Conservation (phyloP, 2,113 vertebrate genomes). For the Actenoides hombroni region DNA sequence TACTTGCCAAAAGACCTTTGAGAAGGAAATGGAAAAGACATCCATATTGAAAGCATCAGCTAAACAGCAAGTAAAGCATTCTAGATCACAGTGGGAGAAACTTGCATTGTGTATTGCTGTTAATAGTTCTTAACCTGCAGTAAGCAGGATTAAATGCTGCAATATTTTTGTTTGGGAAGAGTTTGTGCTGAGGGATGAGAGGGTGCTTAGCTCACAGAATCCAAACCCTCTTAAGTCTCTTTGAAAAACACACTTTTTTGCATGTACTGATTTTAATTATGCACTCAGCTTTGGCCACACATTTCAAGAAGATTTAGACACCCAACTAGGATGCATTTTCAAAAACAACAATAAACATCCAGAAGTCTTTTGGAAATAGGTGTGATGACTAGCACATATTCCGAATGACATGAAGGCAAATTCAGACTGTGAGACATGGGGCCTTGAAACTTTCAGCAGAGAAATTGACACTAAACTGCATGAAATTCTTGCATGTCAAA, state of each 20-base stretch:
- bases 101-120: not conserved
- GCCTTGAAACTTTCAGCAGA: not conserved
- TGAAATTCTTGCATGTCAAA: not conserved
- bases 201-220: not conserved
- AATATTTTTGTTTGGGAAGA: not conserved
- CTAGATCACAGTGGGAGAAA: not conserved
- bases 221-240: not conserved
- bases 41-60: not conserved
- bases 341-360: not conserved
- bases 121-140: not conserved
- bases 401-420: not conserved
- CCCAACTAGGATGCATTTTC: not conserved
- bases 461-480: not conserved
- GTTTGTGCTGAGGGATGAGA: not conserved
- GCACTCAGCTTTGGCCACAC: not conserved
- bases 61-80: not conserved
- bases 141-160: not conserved
- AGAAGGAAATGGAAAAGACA: not conserved
- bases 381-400: not conserved
- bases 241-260: not conserved
- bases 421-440: not conserved
- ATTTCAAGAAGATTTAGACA: not conserved
- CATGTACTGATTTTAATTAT: not conserved
- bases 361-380: not conserved
- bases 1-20: not conserved